Conservation (phyloP, 2,888 invertebrate species). For the Hydrotaea diabolus region DNA sequence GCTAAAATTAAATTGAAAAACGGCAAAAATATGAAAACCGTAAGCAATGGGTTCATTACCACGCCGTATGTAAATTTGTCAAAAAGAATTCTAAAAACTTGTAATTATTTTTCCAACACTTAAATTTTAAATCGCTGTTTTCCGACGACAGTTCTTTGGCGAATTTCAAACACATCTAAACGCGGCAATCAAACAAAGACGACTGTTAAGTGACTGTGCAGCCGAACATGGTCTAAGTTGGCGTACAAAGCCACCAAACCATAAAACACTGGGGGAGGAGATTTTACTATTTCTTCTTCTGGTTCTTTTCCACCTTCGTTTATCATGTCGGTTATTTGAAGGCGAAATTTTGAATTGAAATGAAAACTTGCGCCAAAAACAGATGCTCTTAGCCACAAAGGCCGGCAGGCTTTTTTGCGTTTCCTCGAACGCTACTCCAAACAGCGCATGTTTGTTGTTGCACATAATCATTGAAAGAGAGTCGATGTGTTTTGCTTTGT, state of each 20-base stretch:
- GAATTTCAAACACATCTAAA: conserved; percentile 51
- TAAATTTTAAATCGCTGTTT: neutral
- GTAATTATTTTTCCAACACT: neutral
- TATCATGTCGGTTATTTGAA: neutral
- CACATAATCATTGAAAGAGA: conserved; percentile 27
- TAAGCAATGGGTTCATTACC: conserved; percentile 42
- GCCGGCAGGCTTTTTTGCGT: neutral
- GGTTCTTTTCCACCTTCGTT: no score
- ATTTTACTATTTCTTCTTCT: no score
- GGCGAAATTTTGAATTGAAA: conserved; percentile 24
- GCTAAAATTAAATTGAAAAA: conserved; percentile 69
- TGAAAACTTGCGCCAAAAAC: conserved; percentile 20
- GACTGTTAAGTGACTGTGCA: conserved; percentile 54
- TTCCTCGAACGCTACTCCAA: neutral
- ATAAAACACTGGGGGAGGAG: no score
- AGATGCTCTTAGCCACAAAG: neutral
- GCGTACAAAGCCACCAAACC: conserved; percentile 36
- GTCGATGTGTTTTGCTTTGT: neutral
- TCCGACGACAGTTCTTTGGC: conserved; percentile 5
- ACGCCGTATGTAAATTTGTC: conserved; percentile 10
- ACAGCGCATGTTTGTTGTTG: conserved; percentile 62
- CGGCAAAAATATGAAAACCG: conserved; percentile 54
- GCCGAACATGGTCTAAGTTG: no score
- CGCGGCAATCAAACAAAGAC: conserved; percentile 49
- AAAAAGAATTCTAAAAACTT: neutral